Base-by-base conservation (phyloP, 1,140 invertebrate genomes). In the Halesus radiatus region DNA sequence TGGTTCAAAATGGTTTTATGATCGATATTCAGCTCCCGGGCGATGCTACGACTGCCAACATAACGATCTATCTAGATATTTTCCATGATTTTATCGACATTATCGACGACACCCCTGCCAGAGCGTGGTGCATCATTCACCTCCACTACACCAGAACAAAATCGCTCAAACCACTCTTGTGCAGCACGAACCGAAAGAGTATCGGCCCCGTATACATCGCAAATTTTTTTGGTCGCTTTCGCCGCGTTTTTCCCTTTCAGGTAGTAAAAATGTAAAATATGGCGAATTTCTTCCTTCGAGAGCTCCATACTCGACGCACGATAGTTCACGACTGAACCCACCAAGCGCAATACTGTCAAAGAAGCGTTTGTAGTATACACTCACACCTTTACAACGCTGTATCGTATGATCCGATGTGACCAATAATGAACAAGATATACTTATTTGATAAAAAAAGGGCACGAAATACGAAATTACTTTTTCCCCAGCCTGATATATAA, bases 321-420 rank as follows among this genome's bases (percentile, higher is more conserved):
- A 60, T 60, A 73, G n/a, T 54, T 83, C 80, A 45, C 77, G 83
- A 37, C 80, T 62, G 8, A 53, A 74, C 64, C 64, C 1, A 86
- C 84, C 60, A 87, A 84, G 79, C 75, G 50, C 22, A 74, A 53
- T 74, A 54, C 32, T 74, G 50, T 74, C 22, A 37, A 23, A 23
- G 16, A 53, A 74, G n/a, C 6, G 70, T 74, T 74, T 74, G 37
- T 52, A 29, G 22, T 53, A 53, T 74, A 26, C 20, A 58, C 20
- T 60, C 53, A 37, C 45, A 76, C 13, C 56, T 53, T 60, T 45
- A 32, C 29, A 76, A 20, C 16, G 54, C 23, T 6, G 29, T 60
- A 45, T 60, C 13, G 26, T 58, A 45, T 76, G 23, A 26, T 68
- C 64, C 52, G 23, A 53, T 50, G 22, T 53, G 50, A 68, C 23